Conservation (phyloP, 2,888 invertebrate species). For the Endotricha flammealis region DNA sequence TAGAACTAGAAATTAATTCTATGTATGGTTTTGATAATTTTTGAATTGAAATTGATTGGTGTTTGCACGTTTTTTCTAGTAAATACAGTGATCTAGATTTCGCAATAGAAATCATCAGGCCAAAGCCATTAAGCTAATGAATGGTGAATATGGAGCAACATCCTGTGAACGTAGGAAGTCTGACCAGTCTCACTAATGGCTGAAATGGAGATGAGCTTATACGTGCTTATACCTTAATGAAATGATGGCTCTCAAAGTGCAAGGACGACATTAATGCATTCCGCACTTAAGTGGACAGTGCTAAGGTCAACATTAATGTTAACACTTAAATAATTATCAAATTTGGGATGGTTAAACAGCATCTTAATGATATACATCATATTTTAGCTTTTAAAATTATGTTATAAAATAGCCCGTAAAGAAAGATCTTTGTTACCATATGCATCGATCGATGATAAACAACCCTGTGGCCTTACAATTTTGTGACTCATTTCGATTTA, state of each 20-base stretch:
- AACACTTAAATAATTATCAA: slow-evolving; percentile 34
- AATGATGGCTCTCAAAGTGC: slow-evolving; percentile 40
- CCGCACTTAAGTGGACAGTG: slow-evolving; percentile 36
- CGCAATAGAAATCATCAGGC: slow-evolving; percentile 54
- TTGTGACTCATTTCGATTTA: too few relatives aligned
- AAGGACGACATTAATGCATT: slow-evolving; percentile 55
- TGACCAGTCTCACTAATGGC: slow-evolving; percentile 64
- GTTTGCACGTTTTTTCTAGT: slow-evolving; percentile 8
- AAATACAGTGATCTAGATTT: slow-evolving; percentile 43
- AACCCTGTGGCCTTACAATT: too few relatives aligned
- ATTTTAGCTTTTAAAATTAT: too few relatives aligned
- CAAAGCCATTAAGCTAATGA: slow-evolving; percentile 62
- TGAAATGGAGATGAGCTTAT: slow-evolving; percentile 64
- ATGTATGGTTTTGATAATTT: too few relatives aligned
- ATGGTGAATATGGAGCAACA: slow-evolving; percentile 70
- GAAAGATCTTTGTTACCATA: too few relatives aligned
- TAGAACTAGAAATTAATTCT: too few relatives aligned
- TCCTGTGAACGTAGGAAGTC: slow-evolving; percentile 66
- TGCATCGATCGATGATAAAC: too few relatives aligned
- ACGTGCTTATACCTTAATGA: slow-evolving; percentile 15
- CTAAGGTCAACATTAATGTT: slow-evolving; percentile 37
- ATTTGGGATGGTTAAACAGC: slow-evolving; percentile 17
- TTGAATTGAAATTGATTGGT: too few relatives aligned
- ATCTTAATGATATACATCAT: too few relatives aligned
- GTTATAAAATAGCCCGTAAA: too few relatives aligned